These are phyloP conservation scores for Propithecus perrieri DNA, from an alignment of 2,797 vertebrate species.

Conservation along the genomic window DNA sequence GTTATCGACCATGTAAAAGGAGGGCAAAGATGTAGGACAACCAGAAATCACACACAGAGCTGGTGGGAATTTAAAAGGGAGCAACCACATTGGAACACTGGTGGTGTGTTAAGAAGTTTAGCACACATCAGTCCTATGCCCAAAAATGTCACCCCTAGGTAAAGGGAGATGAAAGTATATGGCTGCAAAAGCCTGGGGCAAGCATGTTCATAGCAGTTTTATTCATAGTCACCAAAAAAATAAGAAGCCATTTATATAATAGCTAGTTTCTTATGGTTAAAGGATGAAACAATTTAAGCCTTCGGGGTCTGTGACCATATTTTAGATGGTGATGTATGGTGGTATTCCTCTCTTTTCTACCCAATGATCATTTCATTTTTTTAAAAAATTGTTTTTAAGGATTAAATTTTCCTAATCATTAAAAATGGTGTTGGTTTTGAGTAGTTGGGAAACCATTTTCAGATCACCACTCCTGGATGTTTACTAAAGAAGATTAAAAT, in stretches of 20 bases:
- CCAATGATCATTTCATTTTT: background rate
- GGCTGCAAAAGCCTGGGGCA: background rate
- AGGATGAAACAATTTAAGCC: background rate
- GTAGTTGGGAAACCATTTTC: background rate
- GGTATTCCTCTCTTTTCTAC: background rate
- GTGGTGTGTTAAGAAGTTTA: background rate
- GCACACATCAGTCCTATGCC: background rate
- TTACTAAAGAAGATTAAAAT: background rate
- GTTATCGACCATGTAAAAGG: accelerated
- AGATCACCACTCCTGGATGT: too few relatives aligned
- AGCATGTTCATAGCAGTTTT: background rate
- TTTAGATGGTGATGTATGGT: background rate
- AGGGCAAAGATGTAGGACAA: background rate
- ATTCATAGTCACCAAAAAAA: background rate
- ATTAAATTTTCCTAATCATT: background rate
- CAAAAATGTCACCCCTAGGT: background rate
- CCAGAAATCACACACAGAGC: background rate
- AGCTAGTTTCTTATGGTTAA: background rate
- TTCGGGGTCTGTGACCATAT: too few relatives aligned
- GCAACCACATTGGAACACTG: background rate
- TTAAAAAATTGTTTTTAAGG: background rate
- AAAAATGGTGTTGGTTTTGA: background rate
- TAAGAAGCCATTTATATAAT: background rate
- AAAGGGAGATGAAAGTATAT: background rate
- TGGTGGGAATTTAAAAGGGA: background rate